Evolutionary conservation across 2,888 invertebrate species (phyloP), one percentile per base, ranked within the genome.

Genomic region (Ornithoptera priamus): DNA sequence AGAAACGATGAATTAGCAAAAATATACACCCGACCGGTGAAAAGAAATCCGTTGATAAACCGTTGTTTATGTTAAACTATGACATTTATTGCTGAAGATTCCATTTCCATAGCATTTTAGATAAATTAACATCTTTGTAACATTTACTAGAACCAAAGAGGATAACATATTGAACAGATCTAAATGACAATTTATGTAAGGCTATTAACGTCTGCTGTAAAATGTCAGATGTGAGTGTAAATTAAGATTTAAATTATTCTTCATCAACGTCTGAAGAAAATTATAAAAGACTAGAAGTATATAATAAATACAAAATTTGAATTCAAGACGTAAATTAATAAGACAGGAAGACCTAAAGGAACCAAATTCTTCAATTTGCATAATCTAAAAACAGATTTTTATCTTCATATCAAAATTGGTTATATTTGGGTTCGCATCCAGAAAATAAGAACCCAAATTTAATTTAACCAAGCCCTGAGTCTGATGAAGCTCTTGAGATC

Each of bases 1-100:
- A 75, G 77, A 79, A 74, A 72, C 75, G 85, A 85, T 88, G 88
- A 89, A 86, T 81, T 80, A 77, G 82, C 80, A 72, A 80, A 81
- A 79, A 77, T 75, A 76, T 63, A 65, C 66, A 60, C 68, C 60
- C 65, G 15, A 22, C 66, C 64, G 17, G 22, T 64, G 57, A 65
- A 70, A 67, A 67, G 70, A 61, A 67, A 70, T 70, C 67, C 56
- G 50, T 57, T 57, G 70, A 70, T 70, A 60, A 70, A 67, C 67
- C 50, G 56, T 65, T 64, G 42, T 61, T 61, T 42, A 61, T 30
- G 56, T 70, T 68, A 67, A 68, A 65, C 62, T 42, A 68, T 50
- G 64, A 71, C 62, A 30, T 68, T 71, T 59, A 65, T 75, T 67
- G 64, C 66, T 65, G 53, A 65, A 70, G 72, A 70, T 68, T 58